Evolutionary conservation across 37 sponge, comb jelly and placozoan genomes (phyloP), one percentile per base, ranked within the genome.

Genomic region (Crambe crambe): DNA sequence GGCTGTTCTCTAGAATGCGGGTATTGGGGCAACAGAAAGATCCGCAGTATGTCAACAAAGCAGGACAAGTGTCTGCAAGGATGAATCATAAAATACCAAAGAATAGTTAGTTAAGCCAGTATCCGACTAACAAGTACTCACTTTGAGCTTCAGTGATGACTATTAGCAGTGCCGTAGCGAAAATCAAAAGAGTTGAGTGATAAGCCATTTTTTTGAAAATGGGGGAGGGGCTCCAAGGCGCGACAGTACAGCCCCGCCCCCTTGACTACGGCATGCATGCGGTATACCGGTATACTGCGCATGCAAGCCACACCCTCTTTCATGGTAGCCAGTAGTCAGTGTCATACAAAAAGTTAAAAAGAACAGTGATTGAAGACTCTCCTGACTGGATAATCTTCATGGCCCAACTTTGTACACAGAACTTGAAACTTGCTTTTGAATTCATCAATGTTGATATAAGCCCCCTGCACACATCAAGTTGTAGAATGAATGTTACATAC

Each of bases 401-500:
- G 68, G 3, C 76, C 77, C 42, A 83, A 42, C 42, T 70, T 68
- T 20, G 23, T 47, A 15, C 74, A 79, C 38, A 72, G 20, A 2
- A 64, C 66, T 22, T 71, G 72, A 40, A 80, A 90, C 20, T 76
- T 58, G 54, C 90, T 90, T 72, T 84, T 85, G 69, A 90, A 85
- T 36, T 85, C 84, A 43, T 90, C 90, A 85, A 90, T 90, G 58
- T 90, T 80, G 0, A 90, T 58, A 70, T 85, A 90, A 18, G 36
- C 76, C 17, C 81, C 76, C 85, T 90, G 74, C 30, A 47, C 12
- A 12, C 51, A 47, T 47, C 10, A 12, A 47, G 51, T 47, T 47
- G 51, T 47, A 15, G 12, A 47, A 47, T 47, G 51, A 47, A n/a
- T n/a, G n/a, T n/a, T n/a, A n/a, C n/a, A n/a, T n/a, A n/a, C n/a